Percentiles rank a stretch among this genome's conserved stretches.
phyloP scores from a whole-genome alignment of 2,797 vertebrate genomes.

The Lagorchestes hirsutus region DNA sequence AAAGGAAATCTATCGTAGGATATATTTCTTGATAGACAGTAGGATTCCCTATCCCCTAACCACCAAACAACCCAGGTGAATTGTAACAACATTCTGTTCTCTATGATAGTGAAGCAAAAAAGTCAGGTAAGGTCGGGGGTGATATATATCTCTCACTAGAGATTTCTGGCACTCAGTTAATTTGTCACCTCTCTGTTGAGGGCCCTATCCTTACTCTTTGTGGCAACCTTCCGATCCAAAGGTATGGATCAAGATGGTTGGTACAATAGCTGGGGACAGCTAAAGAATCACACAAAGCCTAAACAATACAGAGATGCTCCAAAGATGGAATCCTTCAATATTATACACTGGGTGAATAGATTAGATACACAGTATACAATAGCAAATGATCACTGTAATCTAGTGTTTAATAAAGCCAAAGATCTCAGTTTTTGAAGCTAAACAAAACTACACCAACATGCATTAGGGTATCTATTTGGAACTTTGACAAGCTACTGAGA shows the following conservation, averaged over 20 bases:
- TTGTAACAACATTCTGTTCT: not conserved
- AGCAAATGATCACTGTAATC: not conserved
- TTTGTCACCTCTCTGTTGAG: not conserved
- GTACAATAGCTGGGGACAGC: not conserved
- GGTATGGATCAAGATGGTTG: not conserved
- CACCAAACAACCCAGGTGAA: not conserved
- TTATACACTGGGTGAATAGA: not conserved
- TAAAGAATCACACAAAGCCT: not conserved
- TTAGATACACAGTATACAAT: not conserved
- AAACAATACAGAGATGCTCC: not conserved
- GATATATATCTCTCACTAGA: not conserved
- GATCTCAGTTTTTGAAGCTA: not conserved
- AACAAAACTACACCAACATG: no score
- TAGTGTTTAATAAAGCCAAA: not conserved
- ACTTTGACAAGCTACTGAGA: no score
- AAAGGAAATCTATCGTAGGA: not conserved
- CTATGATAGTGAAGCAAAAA: not conserved
- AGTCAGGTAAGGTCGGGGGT: not conserved
- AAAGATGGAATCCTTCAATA: not conserved
- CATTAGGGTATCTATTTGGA: no score
- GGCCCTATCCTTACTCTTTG: not conserved
- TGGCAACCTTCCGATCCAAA: not conserved
- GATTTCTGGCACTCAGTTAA: not conserved
- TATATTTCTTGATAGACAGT: not conserved
- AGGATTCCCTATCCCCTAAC: not conserved